Percentiles rank a stretch among this genome's conserved stretches.
Conservation (phyloP, 2,797 vertebrate species). For the Typhlichthys eigenmanni region DNA sequence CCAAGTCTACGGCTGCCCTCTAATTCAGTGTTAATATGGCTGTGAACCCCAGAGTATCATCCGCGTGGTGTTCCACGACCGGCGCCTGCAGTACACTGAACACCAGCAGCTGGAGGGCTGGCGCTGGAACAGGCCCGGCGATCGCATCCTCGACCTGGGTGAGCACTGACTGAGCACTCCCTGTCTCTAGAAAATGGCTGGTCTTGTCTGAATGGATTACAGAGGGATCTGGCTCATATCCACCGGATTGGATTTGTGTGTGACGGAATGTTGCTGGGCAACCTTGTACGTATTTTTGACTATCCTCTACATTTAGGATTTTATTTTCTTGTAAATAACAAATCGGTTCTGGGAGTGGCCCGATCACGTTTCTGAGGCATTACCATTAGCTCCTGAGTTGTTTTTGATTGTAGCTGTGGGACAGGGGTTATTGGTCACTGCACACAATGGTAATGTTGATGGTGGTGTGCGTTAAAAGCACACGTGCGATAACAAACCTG, state of each 20-base stretch:
- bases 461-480: slow-evolving; percentile 24
- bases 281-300: slow-evolving; percentile 24
- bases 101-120: slow-evolving; percentile 97
- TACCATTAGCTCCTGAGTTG: neutral
- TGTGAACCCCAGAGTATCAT: slow-evolving; percentile 86
- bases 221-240: slow-evolving; percentile 5
- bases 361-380: slow-evolving; percentile 1
- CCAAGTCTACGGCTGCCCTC: neutral
- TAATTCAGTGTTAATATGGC: neutral
- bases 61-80: slow-evolving; percentile 94
- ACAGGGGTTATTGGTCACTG: slow-evolving; percentile 1
- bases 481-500: slow-evolving; percentile 36
- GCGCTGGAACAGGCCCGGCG: slow-evolving; percentile 94
- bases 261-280: slow-evolving; percentile 18
- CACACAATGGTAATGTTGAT: slow-evolving; percentile 10
- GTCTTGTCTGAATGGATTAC: slow-evolving; percentile 1
- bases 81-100: slow-evolving; percentile 93
- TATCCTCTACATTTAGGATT: neutral
- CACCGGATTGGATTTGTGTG: slow-evolving; percentile 3
- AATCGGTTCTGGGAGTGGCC: neutral
- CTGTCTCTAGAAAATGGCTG: slow-evolving; percentile 1
- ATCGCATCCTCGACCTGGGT: slow-evolving; percentile 95
- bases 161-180: slow-evolving; percentile 38
- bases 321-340: neutral
- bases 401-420: neutral